phyloP scores from a whole-genome alignment of 1,140 invertebrate species.

The Eriocheir sinensis region DNA sequence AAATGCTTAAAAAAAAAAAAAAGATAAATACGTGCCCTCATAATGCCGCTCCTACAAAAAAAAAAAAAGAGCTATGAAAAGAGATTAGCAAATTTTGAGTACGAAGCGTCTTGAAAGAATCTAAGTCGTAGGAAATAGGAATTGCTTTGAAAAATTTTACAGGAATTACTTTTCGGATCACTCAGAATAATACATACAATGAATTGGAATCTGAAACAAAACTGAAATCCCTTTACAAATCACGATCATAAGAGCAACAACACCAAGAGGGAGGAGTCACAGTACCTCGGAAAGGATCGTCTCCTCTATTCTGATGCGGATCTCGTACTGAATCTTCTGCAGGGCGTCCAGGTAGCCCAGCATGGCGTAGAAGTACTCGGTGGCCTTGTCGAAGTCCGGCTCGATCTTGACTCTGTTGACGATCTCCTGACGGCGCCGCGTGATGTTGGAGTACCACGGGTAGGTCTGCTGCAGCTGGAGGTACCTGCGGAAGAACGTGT shows the following conservation, averaged over 20 bases:
- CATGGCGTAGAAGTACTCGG: slow-evolving; percentile 80
- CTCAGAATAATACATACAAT: not conserved
- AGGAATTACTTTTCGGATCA: too few species aligned
- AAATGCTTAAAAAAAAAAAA: too few species aligned
- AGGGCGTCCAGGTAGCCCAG: slow-evolving; percentile 80
- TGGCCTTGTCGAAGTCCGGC: slow-evolving; percentile 78
- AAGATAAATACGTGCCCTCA: too few species aligned
- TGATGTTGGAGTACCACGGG: slow-evolving; percentile 76
- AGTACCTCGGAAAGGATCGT: slow-evolving; percentile 39
- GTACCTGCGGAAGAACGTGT: slow-evolving; percentile 49
- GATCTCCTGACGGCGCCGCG: slow-evolving; percentile 68
- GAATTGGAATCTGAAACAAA: not conserved
- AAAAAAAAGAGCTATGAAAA: too few species aligned
- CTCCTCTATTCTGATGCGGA: slow-evolving; percentile 52
- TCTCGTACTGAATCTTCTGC: slow-evolving; percentile 75
- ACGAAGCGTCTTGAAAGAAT: too few species aligned
- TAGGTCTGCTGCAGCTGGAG: slow-evolving; percentile 71
- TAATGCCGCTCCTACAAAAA: too few species aligned
- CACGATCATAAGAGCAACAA: slow-evolving; percentile 43
- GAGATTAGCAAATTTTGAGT: not conserved
- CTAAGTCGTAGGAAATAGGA: too few species aligned
- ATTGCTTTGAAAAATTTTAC: too few species aligned
- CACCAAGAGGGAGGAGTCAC: slow-evolving; percentile 20
- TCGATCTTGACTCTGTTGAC: slow-evolving; percentile 74
- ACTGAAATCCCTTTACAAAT: not conserved